A percentile compares a stretch with the other conserved stretches of the same genome.
Conservation (phyloP, 1,140 invertebrate species). For the Caenorhabditis brenneri region DNA sequence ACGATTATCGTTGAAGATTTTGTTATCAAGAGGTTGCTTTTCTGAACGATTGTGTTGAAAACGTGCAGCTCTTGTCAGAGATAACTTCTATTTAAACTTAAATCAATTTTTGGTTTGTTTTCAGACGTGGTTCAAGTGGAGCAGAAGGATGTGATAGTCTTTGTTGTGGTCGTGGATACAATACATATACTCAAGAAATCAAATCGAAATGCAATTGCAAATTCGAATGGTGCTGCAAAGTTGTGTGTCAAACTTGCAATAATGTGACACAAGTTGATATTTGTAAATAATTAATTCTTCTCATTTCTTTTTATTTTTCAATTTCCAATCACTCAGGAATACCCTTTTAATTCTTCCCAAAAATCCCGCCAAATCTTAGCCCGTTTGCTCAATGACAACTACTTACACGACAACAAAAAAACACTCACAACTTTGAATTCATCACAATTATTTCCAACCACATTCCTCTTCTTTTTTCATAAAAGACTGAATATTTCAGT, state of each 20-base stretch:
- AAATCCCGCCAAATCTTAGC: conserved; percentile 22
- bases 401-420: background rate
- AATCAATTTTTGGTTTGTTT: background rate
- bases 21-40: too few relatives aligned
- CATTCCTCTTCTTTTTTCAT: background rate
- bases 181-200: conserved; percentile 74
- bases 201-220: conserved; percentile 80
- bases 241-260: conserved; percentile 82
- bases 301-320: background rate
- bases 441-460: conserved; percentile 31
- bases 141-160: conserved; percentile 77
- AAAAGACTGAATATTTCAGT: background rate
- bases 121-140: conserved; percentile 73
- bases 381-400: conserved; percentile 35
- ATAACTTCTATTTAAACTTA: background rate
- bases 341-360: background rate
- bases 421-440: background rate
- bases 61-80: too few relatives aligned
- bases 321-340: background rate
- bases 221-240: conserved; percentile 88
- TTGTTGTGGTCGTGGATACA: conserved; percentile 78
- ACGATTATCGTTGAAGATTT: too few relatives aligned
- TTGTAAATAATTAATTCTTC: conserved; percentile 48
- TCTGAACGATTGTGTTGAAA: too few relatives aligned
- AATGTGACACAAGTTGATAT: conserved; percentile 57